Evolutionary conservation across 2,888 invertebrate species (phyloP).

Genomic region (Thecocarcelia acutangulata): DNA sequence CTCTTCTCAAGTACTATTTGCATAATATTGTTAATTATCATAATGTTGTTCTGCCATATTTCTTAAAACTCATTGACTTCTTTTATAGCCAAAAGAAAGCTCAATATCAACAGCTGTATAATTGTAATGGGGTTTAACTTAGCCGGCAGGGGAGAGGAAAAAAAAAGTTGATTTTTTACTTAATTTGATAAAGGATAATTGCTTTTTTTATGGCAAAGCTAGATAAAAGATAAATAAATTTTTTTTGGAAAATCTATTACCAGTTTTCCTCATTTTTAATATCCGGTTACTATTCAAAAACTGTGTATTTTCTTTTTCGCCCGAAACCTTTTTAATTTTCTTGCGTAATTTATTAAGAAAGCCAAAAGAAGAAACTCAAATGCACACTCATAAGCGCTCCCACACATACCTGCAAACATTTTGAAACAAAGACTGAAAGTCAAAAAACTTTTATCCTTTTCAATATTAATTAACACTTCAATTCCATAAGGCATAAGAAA

Average conservation of each 20-base stretch:
- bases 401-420: neutral
- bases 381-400: neutral
- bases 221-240: slow-evolving; percentile 2
- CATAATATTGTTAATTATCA: neutral
- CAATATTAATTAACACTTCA: slow-evolving; percentile 80
- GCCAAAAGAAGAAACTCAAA: neutral
- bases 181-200: slow-evolving; percentile 59
- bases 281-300: slow-evolving; percentile 57
- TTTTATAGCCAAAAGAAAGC: neutral
- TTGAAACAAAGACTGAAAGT: slow-evolving; percentile 70
- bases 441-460: slow-evolving; percentile 78
- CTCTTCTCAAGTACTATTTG: slow-evolving; percentile 72
- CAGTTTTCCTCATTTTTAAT: slow-evolving; percentile 72
- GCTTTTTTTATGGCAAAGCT: slow-evolving; percentile 17
- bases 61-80: slow-evolving; percentile 38
- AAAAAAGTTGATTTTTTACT: neutral
- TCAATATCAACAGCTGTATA: neutral
- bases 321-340: slow-evolving; percentile 51
- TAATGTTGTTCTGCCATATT: slow-evolving; percentile 6
- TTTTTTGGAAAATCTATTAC: slow-evolving; percentile 43
- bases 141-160: neutral
- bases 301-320: slow-evolving; percentile 27
- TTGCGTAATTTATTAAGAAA: slow-evolving; percentile 28
- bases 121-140: slow-evolving; percentile 20
- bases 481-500: slow-evolving; percentile 75